Evolutionary conservation across 2,888 invertebrate genomes (phyloP), one percentile per base, ranked within the genome.

Genomic region (Nineta flava): DNA sequence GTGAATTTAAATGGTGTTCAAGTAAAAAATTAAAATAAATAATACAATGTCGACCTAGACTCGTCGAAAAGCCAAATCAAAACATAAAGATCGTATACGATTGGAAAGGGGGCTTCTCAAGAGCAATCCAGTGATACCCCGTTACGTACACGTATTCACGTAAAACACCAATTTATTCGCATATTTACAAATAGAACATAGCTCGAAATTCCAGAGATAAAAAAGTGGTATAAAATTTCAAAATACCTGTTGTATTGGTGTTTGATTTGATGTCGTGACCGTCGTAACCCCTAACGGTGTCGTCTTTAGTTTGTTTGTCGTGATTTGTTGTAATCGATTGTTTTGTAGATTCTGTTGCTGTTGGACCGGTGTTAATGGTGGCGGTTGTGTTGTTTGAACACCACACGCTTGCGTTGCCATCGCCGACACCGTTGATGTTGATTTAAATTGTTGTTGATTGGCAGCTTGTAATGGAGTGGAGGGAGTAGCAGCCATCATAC

Each of bases 401-500:
- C 26, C 26, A 7, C 48, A 49, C 46, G 31, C 47, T 38, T 7
- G 53, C 53, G 44, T 51, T 12, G n/a, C n/a, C n/a, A n/a, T n/a
- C n/a, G n/a, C n/a, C n/a, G n/a, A n/a, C n/a, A n/a, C n/a, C n/a
- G 34, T 47, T 31, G 47, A 52, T 52, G 56, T 47, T 58, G 59
- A n/a, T 31, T 55, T 44, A 10, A 57, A 57, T 35, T 54, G 57
- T 44, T 53, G 51, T 42, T 26, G 26, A 26, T 26, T 32, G 13
- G 32, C 13, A 9, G 46, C 2, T 34, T 13, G 17, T n/a, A 13
- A 44, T 6, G 10, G 35, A 26, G 16, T 40, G 16, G 42, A 16
- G 42, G 46, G 17, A 48, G 49, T 10, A 15, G 17, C 19, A 54
- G 63, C 49, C 70, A 74, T 70, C 56, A 26, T 19, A 19, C 26